Evolutionary conservation across 2,888 invertebrate genomes (phyloP).

Genomic region (Synergus umbraculus): DNA sequence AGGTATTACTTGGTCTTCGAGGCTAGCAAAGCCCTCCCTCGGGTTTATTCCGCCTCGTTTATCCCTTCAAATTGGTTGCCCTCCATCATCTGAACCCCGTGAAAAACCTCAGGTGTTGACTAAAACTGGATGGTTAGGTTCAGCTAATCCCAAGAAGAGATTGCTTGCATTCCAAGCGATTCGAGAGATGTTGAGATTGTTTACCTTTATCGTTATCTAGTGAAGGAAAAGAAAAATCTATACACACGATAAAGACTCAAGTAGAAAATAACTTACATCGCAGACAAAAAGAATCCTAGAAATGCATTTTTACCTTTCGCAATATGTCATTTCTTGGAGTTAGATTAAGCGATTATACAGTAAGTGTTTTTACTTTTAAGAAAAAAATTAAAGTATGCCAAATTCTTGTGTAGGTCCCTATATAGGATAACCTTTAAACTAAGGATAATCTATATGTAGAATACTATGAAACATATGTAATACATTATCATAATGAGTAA

Average conservation of each 20-base stretch:
- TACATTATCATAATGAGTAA: too few species aligned
- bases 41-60: slow-evolving; percentile 68
- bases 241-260: not conserved
- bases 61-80: slow-evolving; percentile 58
- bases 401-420: too few species aligned
- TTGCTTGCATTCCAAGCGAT: not conserved
- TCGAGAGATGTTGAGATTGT: not conserved
- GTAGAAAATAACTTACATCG: not conserved
- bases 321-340: not conserved
- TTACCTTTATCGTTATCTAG: not conserved
- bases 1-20: slow-evolving; percentile 60
- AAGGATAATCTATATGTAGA: too few species aligned
- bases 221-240: not conserved
- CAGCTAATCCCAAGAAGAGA: slow-evolving; percentile 34
- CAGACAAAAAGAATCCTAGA: not conserved
- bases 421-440: too few species aligned
- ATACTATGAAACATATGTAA: too few species aligned
- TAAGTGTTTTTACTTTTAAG: too few species aligned
- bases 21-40: slow-evolving; percentile 55
- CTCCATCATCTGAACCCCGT: slow-evolving; percentile 39
- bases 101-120: slow-evolving; percentile 66
- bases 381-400: too few species aligned
- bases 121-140: slow-evolving; percentile 51
- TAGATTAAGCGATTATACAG: too few species aligned
- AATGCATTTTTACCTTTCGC: not conserved